A percentile compares a stretch with the other conserved stretches of the same genome.
These are phyloP conservation scores for Todus mexicanus DNA, from an alignment of 2,797 vertebrate species.

Conservation along the genomic window DNA sequence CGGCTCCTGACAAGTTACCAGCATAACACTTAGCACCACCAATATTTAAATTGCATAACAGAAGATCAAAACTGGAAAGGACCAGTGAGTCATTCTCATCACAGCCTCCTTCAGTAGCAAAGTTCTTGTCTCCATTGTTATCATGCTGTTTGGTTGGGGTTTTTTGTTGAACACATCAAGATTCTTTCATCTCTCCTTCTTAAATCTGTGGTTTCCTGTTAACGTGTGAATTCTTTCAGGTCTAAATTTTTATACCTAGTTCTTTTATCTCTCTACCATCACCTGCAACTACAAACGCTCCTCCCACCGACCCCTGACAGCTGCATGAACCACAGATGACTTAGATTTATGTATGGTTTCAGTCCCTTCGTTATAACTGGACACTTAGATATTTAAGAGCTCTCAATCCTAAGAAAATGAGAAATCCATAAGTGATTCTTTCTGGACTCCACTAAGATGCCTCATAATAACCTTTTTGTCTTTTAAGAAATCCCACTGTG, in stretches of 20 bases:
- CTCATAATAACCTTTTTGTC: neutral
- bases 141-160: accelerated
- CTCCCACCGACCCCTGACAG: neutral
- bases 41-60: neutral
- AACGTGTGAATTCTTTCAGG: neutral
- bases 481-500: neutral
- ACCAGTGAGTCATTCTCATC: neutral
- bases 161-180: neutral
- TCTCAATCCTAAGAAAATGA: neutral
- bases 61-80: neutral
- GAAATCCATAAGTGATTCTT: neutral
- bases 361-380: neutral
- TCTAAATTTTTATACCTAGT: neutral
- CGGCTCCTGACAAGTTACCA: neutral
- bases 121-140: neutral
- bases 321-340: neutral
- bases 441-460: neutral
- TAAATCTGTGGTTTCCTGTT: neutral
- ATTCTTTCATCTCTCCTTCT: neutral
- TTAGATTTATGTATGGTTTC: neutral
- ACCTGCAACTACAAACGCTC: neutral
- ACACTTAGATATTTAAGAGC: neutral
- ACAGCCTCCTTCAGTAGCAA: neutral
- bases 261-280: neutral
- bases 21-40: neutral